Evolutionary conservation across 2,888 invertebrate genomes (phyloP).

Genomic region (Camptogramma bilineatum): DNA sequence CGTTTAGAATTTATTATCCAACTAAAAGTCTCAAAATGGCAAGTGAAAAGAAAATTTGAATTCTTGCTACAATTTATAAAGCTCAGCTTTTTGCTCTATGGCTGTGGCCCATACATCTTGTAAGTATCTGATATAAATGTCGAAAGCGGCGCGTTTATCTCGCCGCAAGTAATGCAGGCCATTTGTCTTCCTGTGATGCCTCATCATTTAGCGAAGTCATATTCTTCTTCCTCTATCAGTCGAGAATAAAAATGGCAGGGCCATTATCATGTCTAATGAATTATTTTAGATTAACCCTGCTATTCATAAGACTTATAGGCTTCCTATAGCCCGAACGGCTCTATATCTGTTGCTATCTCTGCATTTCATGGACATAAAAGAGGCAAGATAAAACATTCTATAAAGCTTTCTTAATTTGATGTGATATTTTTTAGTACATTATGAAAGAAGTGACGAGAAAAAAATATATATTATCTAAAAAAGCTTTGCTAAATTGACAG

Average conservation of each 20-base stretch:
- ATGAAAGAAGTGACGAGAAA: no score
- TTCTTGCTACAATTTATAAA: constrained; percentile 12
- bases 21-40: not conserved
- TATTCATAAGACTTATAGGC: not conserved
- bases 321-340: not conserved
- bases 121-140: constrained; percentile 67
- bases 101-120: constrained; percentile 57
- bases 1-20: no score
- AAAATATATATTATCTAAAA: no score
- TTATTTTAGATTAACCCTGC: not conserved
- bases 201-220: constrained; percentile 65
- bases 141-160: constrained; percentile 73
- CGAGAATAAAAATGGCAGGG: constrained; percentile 38
- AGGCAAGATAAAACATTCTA: no score
- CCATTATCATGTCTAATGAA: constrained; percentile 21
- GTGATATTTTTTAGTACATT: no score
- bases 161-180: constrained; percentile 66
- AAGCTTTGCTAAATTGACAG: no score
- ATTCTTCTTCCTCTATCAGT: constrained; percentile 69
- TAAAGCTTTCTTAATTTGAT: no score
- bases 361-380: no score
- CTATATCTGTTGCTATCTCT: no score
- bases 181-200: constrained; percentile 69
- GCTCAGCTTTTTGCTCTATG: constrained; percentile 37
- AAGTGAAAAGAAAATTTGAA: not conserved